Evolutionary conservation across 2,888 invertebrate species (phyloP).

Genomic region (Ochropacha duplaris): DNA sequence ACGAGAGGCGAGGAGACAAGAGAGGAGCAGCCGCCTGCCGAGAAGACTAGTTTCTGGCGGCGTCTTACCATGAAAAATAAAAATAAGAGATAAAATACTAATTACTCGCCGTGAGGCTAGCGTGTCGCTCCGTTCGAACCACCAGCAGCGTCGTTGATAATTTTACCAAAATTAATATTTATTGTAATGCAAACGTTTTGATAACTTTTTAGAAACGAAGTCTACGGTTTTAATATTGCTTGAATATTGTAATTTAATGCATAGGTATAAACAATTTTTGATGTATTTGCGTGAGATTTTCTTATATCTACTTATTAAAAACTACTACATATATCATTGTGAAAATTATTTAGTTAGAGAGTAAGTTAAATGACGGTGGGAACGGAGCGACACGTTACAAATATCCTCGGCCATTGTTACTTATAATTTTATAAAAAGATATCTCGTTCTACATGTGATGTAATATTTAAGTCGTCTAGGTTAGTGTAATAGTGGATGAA

Average conservation of each 20-base stretch:
- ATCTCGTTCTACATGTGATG: slow-evolving; percentile 82
- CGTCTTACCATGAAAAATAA: slow-evolving; percentile 87
- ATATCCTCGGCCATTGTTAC: slow-evolving; percentile 66
- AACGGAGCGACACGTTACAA: slow-evolving; percentile 52
- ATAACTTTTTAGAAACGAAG: background rate
- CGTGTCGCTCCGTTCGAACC: slow-evolving; percentile 53
- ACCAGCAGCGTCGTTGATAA: slow-evolving; percentile 12
- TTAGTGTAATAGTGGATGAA: slow-evolving; percentile 53
- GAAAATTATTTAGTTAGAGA: slow-evolving; percentile 21
- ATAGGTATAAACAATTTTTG: background rate
- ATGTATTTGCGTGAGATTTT: background rate
- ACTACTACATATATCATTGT: background rate
- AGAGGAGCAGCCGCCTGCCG: slow-evolving; percentile 76
- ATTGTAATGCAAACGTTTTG: background rate
- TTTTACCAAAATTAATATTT: background rate
- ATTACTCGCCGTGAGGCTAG: slow-evolving; percentile 28
- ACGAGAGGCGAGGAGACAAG: slow-evolving; percentile 71
- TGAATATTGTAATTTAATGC: slow-evolving; percentile 1
- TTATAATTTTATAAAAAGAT: slow-evolving; percentile 56
- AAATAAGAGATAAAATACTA: slow-evolving; percentile 84
- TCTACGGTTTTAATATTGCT: slow-evolving; percentile 1
- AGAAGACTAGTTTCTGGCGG: slow-evolving; percentile 87
- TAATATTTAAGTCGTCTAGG: slow-evolving; percentile 73
- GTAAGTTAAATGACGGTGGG: slow-evolving; percentile 39
- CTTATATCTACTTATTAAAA: background rate